phyloP scores from a whole-genome alignment of 2,797 vertebrate species.

The Oreonectes daqikongensis region DNA sequence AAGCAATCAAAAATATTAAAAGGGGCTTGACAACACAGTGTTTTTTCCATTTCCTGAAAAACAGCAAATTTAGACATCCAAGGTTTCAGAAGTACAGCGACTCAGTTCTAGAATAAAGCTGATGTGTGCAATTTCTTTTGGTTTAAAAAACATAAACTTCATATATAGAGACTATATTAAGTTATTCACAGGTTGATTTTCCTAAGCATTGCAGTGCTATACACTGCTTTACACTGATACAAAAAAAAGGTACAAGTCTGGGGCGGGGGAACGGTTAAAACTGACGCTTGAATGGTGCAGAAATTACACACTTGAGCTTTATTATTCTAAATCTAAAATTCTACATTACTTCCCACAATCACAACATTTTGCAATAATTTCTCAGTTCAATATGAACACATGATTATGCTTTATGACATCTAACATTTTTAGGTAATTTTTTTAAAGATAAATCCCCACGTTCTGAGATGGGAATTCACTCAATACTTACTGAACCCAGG shows the following conservation, averaged over 20 bases:
- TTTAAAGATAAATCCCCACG: constrained; percentile 36
- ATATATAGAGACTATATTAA: too few species aligned
- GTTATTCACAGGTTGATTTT: background rate
- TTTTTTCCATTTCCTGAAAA: too few species aligned
- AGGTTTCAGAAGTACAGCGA: too few species aligned
- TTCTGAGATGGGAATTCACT: constrained; percentile 61
- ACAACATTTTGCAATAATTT: background rate
- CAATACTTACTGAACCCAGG: constrained; percentile 84
- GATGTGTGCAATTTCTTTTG: background rate
- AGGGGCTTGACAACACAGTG: too few species aligned
- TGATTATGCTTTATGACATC: background rate
- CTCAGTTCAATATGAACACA: background rate
- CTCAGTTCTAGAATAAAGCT: constrained; percentile 4
- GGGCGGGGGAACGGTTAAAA: too few species aligned
- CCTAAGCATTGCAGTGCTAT: too few species aligned
- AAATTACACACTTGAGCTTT: background rate
- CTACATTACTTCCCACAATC: background rate
- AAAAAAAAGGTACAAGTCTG: too few species aligned
- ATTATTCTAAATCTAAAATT: background rate
- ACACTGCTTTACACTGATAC: too few species aligned
- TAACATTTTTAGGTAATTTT: background rate
- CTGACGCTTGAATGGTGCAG: background rate
- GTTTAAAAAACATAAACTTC: too few species aligned
- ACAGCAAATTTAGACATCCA: too few species aligned
- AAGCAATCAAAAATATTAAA: too few species aligned